Percentiles rank a stretch among this genome's conserved stretches.
phyloP scores from a whole-genome alignment of 1,140 invertebrate species.

The Asobara japonica region DNA sequence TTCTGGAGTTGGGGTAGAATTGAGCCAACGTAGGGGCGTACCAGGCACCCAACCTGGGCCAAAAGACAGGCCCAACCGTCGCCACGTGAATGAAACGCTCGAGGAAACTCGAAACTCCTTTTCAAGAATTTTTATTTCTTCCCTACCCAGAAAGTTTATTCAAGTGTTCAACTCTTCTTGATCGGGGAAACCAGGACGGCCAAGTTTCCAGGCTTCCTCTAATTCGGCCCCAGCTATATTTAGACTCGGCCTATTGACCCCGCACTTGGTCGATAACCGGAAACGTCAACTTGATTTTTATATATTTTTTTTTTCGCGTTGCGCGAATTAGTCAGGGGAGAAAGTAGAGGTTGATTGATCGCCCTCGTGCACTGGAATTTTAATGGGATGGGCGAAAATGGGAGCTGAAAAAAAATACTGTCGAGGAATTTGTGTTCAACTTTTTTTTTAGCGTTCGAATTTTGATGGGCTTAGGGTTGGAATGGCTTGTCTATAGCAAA shows the following conservation, averaged over 20 bases:
- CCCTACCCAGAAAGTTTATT: not conserved
- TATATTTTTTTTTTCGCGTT: not conserved
- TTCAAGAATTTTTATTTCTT: not conserved
- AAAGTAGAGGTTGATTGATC: not conserved
- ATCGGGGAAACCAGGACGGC: not conserved
- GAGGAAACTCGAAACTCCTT: not conserved
- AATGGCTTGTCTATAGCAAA: too few relatives aligned
- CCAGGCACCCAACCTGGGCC: conserved; percentile 21
- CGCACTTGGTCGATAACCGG: conserved; percentile 17
- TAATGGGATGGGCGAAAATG: not conserved
- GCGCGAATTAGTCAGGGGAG: not conserved
- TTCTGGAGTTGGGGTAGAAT: conserved; percentile 19
- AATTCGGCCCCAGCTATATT: conserved; percentile 27
- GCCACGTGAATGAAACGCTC: conserved; percentile 25
- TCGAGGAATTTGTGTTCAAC: not conserved
- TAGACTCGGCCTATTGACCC: conserved; percentile 32
- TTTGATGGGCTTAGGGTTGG: too few relatives aligned
- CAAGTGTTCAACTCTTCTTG: conserved; percentile 4
- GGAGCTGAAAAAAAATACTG: not conserved
- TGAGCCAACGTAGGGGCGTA: conserved; percentile 30
- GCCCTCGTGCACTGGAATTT: not conserved
- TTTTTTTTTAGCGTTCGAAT: too few relatives aligned
- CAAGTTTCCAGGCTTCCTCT: not conserved
- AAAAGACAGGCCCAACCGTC: not conserved
- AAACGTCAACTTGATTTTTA: not conserved